A percentile compares a stretch with the other conserved stretches of the same genome.
phyloP scores from a whole-genome alignment of 2,888 invertebrate genomes.

The Aphidius colemani region DNA sequence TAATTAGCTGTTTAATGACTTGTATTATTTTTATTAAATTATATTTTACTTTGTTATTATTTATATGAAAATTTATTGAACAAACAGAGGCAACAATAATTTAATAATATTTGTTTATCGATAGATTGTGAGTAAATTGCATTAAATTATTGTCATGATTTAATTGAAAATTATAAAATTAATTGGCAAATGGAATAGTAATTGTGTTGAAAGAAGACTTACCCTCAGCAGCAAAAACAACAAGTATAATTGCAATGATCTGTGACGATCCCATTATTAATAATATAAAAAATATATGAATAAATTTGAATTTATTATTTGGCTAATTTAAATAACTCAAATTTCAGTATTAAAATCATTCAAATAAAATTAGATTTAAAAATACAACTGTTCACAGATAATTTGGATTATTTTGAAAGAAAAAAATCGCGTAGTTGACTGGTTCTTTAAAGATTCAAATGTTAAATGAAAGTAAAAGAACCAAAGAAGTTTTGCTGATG shows the following conservation, averaged over 20 bases:
- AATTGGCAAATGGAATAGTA: constrained; percentile 6
- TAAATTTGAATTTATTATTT: constrained; percentile 15
- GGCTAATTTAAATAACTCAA: constrained; percentile 7
- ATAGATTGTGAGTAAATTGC: not conserved
- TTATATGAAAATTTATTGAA: constrained; percentile 6
- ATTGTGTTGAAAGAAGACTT: constrained; percentile 36
- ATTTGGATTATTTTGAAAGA: constrained; percentile 13
- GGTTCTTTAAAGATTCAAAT: constrained; percentile 31
- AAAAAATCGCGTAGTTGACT: constrained; percentile 19
- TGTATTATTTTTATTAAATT: too few species aligned
- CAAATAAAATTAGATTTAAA: not conserved
- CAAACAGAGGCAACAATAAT: not conserved
- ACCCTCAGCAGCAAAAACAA: constrained; percentile 51
- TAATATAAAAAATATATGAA: constrained; percentile 34
- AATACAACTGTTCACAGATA: constrained; percentile 16
- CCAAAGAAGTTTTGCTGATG: constrained; percentile 57
- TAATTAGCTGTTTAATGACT: too few species aligned
- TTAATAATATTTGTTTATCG: not conserved
- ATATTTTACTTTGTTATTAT: too few species aligned
- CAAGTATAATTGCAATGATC: constrained; percentile 47
- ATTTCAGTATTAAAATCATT: not conserved
- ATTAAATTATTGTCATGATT: not conserved
- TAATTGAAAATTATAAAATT: too few species aligned
- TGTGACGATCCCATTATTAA: constrained; percentile 48
- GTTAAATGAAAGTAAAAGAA: constrained; percentile 35